A percentile compares a stretch with the other conserved stretches of the same genome.
Conservation (phyloP, 2,797 vertebrate genomes). For the Urophycis tenuis region DNA sequence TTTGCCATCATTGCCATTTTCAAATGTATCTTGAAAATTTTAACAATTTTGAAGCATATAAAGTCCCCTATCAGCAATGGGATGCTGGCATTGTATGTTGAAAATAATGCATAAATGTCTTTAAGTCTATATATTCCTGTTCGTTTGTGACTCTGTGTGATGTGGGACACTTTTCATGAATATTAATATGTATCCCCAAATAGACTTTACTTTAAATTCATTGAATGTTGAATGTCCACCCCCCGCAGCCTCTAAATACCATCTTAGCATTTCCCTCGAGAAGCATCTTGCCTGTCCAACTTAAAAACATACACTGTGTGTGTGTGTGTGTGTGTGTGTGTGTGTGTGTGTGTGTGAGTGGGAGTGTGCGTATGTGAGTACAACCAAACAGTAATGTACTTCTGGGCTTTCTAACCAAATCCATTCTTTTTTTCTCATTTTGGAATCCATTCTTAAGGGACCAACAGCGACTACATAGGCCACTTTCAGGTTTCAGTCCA, state of each 20-base stretch:
- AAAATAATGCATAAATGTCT: neutral
- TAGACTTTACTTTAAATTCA: constrained; percentile 3
- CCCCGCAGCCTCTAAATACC: neutral
- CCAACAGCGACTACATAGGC: neutral
- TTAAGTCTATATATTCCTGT: neutral
- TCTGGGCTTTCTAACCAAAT: neutral
- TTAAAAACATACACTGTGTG: neutral
- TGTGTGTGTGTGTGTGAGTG: neutral
- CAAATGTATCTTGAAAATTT: neutral
- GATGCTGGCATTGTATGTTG: neutral
- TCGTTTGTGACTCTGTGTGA: neutral
- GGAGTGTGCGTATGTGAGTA: neutral
- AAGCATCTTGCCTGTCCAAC: neutral
- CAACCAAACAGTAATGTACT: neutral
- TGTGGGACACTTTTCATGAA: neutral
- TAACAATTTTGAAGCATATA: neutral
- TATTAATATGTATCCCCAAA: neutral
- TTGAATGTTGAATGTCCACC: neutral
- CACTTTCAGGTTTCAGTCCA: neutral
- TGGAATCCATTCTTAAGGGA: neutral
- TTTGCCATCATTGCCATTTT: constrained; percentile 1
- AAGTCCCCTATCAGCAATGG: neutral
- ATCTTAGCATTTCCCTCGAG: neutral
- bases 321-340: neutral
- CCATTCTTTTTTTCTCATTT: neutral